These are phyloP conservation scores for Anodontia alba DNA, from an alignment of 2,888 invertebrate genomes.

Conservation along the genomic window DNA sequence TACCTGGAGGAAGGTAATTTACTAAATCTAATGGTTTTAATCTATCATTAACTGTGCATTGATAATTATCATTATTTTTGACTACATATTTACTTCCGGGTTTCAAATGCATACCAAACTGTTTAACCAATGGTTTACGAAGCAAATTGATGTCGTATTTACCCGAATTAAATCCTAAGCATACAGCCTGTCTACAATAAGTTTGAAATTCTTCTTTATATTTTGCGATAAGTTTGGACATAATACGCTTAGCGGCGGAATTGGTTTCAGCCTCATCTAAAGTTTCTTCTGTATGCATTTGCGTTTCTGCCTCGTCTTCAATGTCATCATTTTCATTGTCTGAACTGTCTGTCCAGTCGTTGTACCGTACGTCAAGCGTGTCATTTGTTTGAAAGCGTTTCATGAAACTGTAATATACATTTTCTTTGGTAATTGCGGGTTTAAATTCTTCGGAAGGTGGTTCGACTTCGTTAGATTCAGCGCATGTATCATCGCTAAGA, in stretches of 20 bases:
- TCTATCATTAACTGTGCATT: neutral
- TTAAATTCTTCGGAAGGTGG: too few relatives aligned
- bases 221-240: neutral
- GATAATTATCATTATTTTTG: constrained; percentile 7
- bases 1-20: constrained; percentile 14
- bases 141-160: constrained; percentile 14
- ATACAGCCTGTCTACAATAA: neutral
- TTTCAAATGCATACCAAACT: neutral
- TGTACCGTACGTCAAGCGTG: neutral
- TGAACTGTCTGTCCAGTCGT: neutral
- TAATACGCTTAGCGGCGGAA: neutral
- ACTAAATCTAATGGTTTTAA: constrained; percentile 14
- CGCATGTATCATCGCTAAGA: neutral
- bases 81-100: neutral
- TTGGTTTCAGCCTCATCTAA: neutral
- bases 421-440: too few relatives aligned
- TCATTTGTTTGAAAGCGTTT: neutral
- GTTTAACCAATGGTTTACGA: neutral
- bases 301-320: neutral
- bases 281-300: neutral
- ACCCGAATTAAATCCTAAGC: neutral
- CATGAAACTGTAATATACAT: neutral
- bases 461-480: too few relatives aligned
- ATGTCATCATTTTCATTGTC: neutral
- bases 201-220: neutral